These are phyloP conservation scores for Donacobius atricapilla DNA, from an alignment of 2,113 vertebrate genomes.

Conservation along the genomic window DNA sequence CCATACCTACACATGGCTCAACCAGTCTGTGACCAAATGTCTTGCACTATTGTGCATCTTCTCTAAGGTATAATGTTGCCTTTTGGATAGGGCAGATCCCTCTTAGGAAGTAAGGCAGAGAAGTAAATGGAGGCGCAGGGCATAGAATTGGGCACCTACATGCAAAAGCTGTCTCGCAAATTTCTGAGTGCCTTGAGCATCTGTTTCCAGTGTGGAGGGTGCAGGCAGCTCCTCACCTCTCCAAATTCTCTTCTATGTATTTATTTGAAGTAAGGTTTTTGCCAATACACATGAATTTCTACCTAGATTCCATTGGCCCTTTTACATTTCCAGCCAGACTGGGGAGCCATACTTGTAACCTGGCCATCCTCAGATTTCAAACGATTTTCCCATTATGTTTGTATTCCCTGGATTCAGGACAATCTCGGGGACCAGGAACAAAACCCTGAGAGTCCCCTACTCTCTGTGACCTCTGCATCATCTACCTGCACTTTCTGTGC, in stretches of 20 bases:
- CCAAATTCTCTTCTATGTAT: neutral
- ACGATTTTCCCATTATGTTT: fast-evolving
- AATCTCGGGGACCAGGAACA: neutral
- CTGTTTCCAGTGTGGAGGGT: neutral
- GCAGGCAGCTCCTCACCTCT: neutral
- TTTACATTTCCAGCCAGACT: neutral
- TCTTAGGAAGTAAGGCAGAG: neutral
- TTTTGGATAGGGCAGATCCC: neutral
- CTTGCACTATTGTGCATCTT: neutral
- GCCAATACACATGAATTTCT: neutral
- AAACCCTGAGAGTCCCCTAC: fast-evolving
- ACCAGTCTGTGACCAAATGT: neutral
- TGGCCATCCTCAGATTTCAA: neutral
- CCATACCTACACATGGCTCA: neutral
- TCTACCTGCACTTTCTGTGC: neutral
- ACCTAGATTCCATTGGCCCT: neutral
- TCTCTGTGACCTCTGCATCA: fast-evolving
- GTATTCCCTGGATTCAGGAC: neutral
- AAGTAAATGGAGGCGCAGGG: fast-evolving
- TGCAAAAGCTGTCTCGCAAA: neutral
- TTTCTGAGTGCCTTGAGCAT: neutral
- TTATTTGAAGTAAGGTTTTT: neutral
- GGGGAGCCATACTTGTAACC: neutral
- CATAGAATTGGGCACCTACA: neutral
- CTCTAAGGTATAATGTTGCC: neutral